Percentiles rank a stretch among this genome's conserved stretches.
phyloP scores from a whole-genome alignment of 2,797 vertebrate genomes.

The Girardinus metallicus region DNA sequence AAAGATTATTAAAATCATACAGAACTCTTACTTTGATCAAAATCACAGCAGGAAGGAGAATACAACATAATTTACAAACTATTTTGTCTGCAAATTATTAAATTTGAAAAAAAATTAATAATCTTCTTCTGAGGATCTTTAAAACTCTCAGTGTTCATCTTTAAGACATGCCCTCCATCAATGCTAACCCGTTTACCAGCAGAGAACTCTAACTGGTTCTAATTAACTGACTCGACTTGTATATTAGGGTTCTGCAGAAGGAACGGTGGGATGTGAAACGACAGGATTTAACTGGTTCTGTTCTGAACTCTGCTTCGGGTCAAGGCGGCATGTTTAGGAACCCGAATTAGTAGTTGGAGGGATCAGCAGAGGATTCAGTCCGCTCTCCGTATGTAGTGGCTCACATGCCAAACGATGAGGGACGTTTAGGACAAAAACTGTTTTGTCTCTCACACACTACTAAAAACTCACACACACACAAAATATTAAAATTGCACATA shows the following conservation, averaged over 20 bases:
- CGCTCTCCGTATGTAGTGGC: conserved; percentile 13
- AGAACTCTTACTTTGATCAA: conserved; percentile 5
- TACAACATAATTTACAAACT: neutral
- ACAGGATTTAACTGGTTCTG: neutral
- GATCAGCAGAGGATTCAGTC: conserved; percentile 22
- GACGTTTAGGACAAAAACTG: too few relatives aligned
- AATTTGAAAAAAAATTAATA: neutral
- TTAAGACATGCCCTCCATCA: neutral
- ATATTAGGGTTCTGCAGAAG: neutral
- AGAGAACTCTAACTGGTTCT: neutral
- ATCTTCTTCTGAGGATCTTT: neutral
- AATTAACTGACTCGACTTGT: neutral
- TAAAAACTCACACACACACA: too few relatives aligned
- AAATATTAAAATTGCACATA: too few relatives aligned
- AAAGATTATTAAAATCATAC: neutral
- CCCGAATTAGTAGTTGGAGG: neutral
- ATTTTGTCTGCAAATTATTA: neutral
- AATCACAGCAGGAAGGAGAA: neutral
- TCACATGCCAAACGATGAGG: conserved; percentile 55
- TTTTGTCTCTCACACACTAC: too few relatives aligned
- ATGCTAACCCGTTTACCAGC: neutral
- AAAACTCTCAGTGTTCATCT: neutral
- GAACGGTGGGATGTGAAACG: neutral
- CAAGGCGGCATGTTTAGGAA: neutral
- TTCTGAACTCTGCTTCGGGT: neutral